A percentile compares a stretch with the other conserved stretches of the same genome.
Evolutionary conservation across 92 coral and sea anemone species (phyloP).

Genomic region (Epizoanthus illoricatus): DNA sequence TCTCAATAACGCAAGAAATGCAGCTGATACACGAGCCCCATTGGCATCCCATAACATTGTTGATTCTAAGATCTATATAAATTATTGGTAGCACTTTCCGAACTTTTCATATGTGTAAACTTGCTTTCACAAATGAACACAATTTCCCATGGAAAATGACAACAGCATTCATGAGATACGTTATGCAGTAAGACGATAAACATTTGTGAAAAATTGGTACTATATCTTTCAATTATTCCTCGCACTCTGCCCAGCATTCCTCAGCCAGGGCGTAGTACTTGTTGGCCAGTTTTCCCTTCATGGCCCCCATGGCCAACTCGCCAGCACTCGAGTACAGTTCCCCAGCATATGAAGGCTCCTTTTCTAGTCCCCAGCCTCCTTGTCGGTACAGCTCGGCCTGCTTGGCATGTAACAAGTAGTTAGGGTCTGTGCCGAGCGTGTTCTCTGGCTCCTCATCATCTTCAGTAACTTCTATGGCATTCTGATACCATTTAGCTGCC

Average conservation of each 20-base stretch:
- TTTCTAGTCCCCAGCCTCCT: constrained; percentile 91
- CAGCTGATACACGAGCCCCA: too few relatives aligned
- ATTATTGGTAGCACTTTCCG: background rate
- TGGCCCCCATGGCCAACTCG: constrained; percentile 88
- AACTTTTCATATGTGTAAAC: background rate
- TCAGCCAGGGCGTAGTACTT: constrained; percentile 91
- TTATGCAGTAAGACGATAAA: background rate
- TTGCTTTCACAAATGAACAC: background rate
- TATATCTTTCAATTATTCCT: constrained; percentile 45
- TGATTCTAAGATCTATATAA: too few relatives aligned
- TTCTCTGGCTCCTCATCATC: constrained; percentile 77
- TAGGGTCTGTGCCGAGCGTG: constrained; percentile 75
- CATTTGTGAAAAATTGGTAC: background rate
- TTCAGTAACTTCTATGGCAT: constrained; percentile 73
- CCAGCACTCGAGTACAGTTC: constrained; percentile 92
- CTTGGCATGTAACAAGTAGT: constrained; percentile 68
- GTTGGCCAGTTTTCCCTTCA: constrained; percentile 97
- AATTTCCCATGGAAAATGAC: background rate
- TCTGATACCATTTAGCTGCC: constrained; percentile 84
- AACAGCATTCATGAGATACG: background rate
- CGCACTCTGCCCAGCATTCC: constrained; percentile 95
- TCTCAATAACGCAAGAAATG: too few relatives aligned
- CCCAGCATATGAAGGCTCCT: constrained; percentile 83
- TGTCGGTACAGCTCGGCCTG: constrained; percentile 84
- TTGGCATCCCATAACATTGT: too few relatives aligned